phyloP scores from a whole-genome alignment of 2,113 vertebrate genomes.

The Astur gentilis region DNA sequence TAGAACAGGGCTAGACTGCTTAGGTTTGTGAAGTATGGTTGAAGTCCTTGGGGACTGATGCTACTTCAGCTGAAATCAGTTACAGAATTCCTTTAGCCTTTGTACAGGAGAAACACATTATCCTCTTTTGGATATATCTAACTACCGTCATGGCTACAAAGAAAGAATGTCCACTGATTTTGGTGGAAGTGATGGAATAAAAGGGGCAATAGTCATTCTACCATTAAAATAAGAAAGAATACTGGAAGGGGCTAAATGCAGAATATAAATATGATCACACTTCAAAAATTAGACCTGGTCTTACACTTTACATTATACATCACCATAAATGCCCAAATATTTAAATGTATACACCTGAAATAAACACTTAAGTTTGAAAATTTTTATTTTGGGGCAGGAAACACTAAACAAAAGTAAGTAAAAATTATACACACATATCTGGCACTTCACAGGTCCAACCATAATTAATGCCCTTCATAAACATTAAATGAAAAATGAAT shows the following conservation, averaged over 20 bases:
- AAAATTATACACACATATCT: not conserved
- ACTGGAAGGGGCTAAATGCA: not conserved
- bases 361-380: not conserved
- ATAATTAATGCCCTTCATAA: conserved; percentile 70
- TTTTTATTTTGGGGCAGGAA: not conserved
- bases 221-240: not conserved
- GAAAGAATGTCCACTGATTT: not conserved
- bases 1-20: not conserved
- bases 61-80: not conserved
- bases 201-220: not conserved
- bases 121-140: not conserved
- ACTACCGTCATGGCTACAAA: not conserved
- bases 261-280: not conserved
- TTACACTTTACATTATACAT: not conserved
- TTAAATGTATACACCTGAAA: not conserved
- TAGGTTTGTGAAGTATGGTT: not conserved
- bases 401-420: not conserved
- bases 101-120: not conserved
- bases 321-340: not conserved
- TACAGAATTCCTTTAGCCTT: not conserved
- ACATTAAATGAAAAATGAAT: conserved; percentile 76
- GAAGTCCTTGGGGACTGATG: not conserved
- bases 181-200: not conserved
- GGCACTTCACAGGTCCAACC: conserved; percentile 18
- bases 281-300: not conserved